A percentile compares a stretch with the other conserved stretches of the same genome.
Conservation (phyloP, 1,140 invertebrate genomes). For the Lepidurus apus region DNA sequence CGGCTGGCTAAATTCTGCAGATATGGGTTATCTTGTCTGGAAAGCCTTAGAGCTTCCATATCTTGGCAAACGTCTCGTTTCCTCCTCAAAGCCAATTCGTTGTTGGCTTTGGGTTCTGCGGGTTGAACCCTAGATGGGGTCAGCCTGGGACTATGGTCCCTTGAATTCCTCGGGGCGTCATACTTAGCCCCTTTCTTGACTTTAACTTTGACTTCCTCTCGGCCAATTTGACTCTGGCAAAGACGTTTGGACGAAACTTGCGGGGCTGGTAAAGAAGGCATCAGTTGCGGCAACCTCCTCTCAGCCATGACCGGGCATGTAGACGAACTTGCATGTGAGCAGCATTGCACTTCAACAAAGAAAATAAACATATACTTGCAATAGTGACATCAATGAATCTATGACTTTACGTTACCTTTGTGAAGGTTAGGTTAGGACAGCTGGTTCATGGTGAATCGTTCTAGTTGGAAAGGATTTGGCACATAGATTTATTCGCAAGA, state of each 20-base stretch:
- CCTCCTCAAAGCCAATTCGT: background rate
- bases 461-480: background rate
- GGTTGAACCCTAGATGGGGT: background rate
- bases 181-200: background rate
- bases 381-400: background rate
- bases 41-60: conserved; percentile 70
- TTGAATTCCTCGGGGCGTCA: background rate
- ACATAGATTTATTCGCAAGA: background rate
- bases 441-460: no score
- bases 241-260: background rate
- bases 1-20: conserved; percentile 69
- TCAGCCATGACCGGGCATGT: conserved; percentile 13
- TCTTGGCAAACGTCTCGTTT: conserved; percentile 65
- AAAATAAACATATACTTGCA: background rate
- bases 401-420: background rate
- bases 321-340: conserved; percentile 16
- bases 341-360: conserved; percentile 25
- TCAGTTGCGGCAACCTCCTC: background rate
- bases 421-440: no score
- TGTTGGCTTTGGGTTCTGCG: background rate
- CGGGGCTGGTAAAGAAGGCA: conserved; percentile 7
- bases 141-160: background rate
- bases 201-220: background rate
- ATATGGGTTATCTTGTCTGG: conserved; percentile 75
- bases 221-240: background rate